Base-by-base conservation (phyloP, 1,140 invertebrate genomes). In the Archegozetes longisetosus region DNA sequence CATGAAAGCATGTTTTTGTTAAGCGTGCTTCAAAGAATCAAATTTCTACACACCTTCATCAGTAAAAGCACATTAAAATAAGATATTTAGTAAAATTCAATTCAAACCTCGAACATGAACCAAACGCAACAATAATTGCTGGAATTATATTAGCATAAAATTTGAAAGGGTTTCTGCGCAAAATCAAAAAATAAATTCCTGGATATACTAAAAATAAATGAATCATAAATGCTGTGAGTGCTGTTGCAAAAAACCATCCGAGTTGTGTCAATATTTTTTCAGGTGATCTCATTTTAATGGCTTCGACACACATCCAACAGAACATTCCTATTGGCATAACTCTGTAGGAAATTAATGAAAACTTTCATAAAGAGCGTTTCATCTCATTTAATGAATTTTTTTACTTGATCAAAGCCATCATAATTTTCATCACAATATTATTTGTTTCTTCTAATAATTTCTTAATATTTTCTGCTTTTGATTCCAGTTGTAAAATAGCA, bases 91-190 rank as follows among this genome's bases (percentile, higher is more conserved):
- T n/a, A n/a, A n/a, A n/a, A n/a, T n/a, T n/a, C n/a, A n/a, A n/a
- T n/a, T n/a, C n/a, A 84, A 79, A 89, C 85, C 88, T 88, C 70
- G 89, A 94, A 67, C 88, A 86, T 61, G 90, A 89, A 61, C 89
- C 88, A 72, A 93, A 88, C 50, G 85, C 88, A 58, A 90, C 91
- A 32, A 95, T 77, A 70, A 86, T 86, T 57, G 87, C 83, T 68
- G 88, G 84, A 56, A 85, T 78, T 51, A 92, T 78, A 62, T 82
- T 82, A 68, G 79, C 78, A 72, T 90, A 88, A 74, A 89, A 92
- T 68, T 80, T 81, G 74, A 84, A 87, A 1, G 90, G 89, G 74
- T 94, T 94, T 70, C 84, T 83, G 61, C 84, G 76, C 47, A 90
- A 78, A 65, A 91, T 78, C 55, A 86, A 68, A 69, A 90, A 83